Base-by-base conservation (phyloP, 30 jellyfish, hydroid and myxozoan genomes). In the Cassiopea xamachana region DNA sequence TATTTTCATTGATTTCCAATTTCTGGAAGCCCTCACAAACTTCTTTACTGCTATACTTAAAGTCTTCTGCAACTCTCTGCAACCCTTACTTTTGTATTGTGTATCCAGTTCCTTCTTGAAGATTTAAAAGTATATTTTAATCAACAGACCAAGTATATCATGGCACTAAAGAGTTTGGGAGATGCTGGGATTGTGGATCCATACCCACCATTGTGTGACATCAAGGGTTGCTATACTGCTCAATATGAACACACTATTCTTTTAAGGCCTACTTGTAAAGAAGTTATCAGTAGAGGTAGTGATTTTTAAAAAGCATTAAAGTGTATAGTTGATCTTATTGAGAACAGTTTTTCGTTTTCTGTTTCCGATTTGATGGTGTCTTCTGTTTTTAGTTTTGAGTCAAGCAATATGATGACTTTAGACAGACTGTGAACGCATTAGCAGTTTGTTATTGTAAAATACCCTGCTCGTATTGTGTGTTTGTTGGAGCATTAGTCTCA, bases 181-280 rank as follows among this genome's bases (percentile, higher is more conserved):
- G 98, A 96, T 93, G 98, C 98, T 1, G 99, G 99, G 14, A 87
- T 96, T 17, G 98, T 96, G 59, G 99, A 96, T 85, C 99, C 98
- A 2, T 96, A 96, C 77, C 99, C 99, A 45, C 99, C 99, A 4
- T 75, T 96, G n/a, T 96, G 99, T 87, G 99, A 96, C 91, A 91
- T 96, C 8, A 96, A 96, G 90, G 98, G 98, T 27, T 92, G 99
- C 81, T 96, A 89, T 78, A 96, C 99, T 2, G 98, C 99, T 67
- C 99, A 96, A 61, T 96, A 69, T 76, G 99, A 96, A 67, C 99
- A 96, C 61, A 96, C 99, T 16, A 79, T 96, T 51, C 81, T 96
- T 72, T 90, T 96, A 1, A 75, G 98, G 81, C 99, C 99, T 46
- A 96, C 98, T 70, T 96, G 99, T 87, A 96, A 96, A 86, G 99